Conservation (phyloP, 2,888 invertebrate genomes). For the Lysandra bellargus region DNA sequence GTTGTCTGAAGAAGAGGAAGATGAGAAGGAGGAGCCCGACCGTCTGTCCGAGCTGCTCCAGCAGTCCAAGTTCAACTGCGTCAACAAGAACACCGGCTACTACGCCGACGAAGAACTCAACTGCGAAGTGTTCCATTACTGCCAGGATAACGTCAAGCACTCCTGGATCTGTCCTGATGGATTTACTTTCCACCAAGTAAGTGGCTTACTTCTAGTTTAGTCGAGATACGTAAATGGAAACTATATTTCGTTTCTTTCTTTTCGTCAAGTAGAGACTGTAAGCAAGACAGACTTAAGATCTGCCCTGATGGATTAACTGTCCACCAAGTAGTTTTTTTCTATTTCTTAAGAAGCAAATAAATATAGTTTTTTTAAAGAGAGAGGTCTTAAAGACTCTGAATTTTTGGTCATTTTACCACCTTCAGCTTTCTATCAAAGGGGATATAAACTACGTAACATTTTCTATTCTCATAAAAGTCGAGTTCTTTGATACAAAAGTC, state of each 20-base stretch:
- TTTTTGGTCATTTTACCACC: no score
- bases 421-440: no score
- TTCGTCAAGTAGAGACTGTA: no score
- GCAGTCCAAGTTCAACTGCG: conserved; percentile 91
- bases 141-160: conserved; percentile 93
- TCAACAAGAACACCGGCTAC: conserved; percentile 90
- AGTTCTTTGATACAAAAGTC: no score
- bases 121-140: conserved; percentile 96
- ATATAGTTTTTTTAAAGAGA: no score
- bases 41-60: conserved; percentile 88
- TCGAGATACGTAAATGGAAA: no score
- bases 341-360: no score
- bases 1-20: conserved; percentile 78
- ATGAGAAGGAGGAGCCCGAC: conserved; percentile 92
- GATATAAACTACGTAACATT: no score
- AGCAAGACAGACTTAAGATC: conserved; percentile 69
- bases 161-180: conserved; percentile 97
- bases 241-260: no score
- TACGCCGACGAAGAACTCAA: conserved; percentile 93
- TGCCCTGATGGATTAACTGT: conserved; percentile 95
- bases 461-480: no score
- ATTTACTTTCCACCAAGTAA: conserved; percentile 91
- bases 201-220: conserved; percentile 1
- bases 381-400: no score
- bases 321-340: conserved; percentile 83